A percentile compares a stretch with the other conserved stretches of the same genome.
phyloP scores from a whole-genome alignment of 2,888 invertebrate species.

The Xylocampa areola region DNA sequence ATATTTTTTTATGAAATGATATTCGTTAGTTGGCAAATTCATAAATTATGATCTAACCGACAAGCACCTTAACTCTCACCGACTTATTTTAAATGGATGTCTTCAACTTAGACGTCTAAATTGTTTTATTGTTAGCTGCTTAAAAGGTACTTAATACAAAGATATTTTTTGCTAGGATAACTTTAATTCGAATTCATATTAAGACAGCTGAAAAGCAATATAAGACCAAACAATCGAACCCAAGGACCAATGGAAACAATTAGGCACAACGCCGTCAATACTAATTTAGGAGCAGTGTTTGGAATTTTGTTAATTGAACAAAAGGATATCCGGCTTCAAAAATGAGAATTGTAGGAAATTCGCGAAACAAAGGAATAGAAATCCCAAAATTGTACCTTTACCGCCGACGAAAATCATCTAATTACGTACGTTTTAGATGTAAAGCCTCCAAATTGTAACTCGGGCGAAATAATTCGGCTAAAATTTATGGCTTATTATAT shows the following conservation, averaged over 20 bases:
- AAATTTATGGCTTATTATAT: slow-evolving; percentile 48
- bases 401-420: slow-evolving; percentile 24
- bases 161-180: slow-evolving; percentile 6
- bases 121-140: no score
- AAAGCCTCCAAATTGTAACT: slow-evolving; percentile 16
- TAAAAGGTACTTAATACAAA: no score
- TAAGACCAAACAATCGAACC: slow-evolving; percentile 21
- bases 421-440: slow-evolving; percentile 22
- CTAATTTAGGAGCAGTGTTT: slow-evolving; percentile 34
- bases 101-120: no score
- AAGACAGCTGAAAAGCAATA: slow-evolving; percentile 15
- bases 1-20: not conserved
- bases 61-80: no score
- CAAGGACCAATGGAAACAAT: slow-evolving; percentile 37
- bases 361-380: slow-evolving; percentile 22
- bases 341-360: slow-evolving; percentile 34
- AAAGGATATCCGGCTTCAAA: slow-evolving; percentile 33
- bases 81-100: no score
- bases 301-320: slow-evolving; percentile 48
- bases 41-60: no score
- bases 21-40: no score
- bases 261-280: slow-evolving; percentile 34
- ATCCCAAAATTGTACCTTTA: slow-evolving; percentile 23
- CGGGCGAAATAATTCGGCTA: slow-evolving; percentile 30
- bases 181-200: slow-evolving; percentile 11